Percentiles rank a stretch among this genome's conserved stretches.
These are phyloP conservation scores for Rhagonycha lutea DNA, from an alignment of 2,888 invertebrate species.

Conservation along the genomic window DNA sequence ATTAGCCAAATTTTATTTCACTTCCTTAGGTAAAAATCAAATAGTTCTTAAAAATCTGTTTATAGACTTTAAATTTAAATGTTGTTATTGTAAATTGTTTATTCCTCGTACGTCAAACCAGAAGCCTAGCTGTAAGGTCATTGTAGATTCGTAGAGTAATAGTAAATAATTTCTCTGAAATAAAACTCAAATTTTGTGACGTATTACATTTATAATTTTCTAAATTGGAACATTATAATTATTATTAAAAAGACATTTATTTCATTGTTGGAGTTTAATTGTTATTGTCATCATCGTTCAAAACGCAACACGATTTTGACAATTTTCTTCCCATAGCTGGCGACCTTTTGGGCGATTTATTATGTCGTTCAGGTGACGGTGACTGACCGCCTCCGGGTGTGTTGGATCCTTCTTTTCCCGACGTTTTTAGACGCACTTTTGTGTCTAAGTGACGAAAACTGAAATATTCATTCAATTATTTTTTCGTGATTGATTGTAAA, in stretches of 20 bases:
- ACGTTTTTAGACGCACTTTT: slow-evolving; percentile 76
- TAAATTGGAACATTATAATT: neutral
- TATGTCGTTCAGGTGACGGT: slow-evolving; percentile 69
- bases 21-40: neutral
- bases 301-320: slow-evolving; percentile 2
- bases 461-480: slow-evolving; percentile 16
- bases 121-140: neutral
- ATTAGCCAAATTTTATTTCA: neutral
- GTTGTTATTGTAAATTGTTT: neutral
- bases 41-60: neutral
- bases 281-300: neutral
- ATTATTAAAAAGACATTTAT: neutral
- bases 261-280: neutral
- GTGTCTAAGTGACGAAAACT: slow-evolving; percentile 88
- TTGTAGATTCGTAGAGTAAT: neutral
- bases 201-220: neutral
- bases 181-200: neutral
- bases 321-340: slow-evolving; percentile 45
- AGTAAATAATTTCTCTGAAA: neutral
- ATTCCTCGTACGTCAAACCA: neutral
- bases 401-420: slow-evolving; percentile 53
- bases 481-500: neutral
- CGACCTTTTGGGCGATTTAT: slow-evolving; percentile 59
- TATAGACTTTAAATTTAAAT: neutral
- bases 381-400: slow-evolving; percentile 64